Evolutionary conservation across 2,888 invertebrate genomes (phyloP), one percentile per base, ranked within the genome.

Genomic region (Molorchus minor): DNA sequence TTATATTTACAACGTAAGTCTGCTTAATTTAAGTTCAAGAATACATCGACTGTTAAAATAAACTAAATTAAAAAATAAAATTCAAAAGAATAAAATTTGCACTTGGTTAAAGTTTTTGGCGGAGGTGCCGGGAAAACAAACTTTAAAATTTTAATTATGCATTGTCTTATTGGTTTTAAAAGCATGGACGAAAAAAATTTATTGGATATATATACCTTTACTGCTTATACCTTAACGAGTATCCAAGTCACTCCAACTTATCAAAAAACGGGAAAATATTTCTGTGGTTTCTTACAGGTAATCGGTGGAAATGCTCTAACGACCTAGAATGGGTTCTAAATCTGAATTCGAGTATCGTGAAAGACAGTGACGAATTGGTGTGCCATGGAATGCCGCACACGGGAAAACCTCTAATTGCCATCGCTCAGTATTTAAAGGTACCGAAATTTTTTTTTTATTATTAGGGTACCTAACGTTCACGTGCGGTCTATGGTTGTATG

Each of bases 281-380:
- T 35, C 15, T 25, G 4, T 25, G 8, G 8, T 40, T 20, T 45
- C 13, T 66, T 79, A 15, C 68, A 92, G 92, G 85, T 75, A 88
- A 90, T 77, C 82, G 84, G 74, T 87, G 88, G 88, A 87, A 86
- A 78, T 93, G 85, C 72, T 87, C 83, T 69, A 84, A 83, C 3
- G 84, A 86, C 7, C 76, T 88, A 16, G 83, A 85, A 59, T 90
- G 90, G 90, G 79, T 88, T 51, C 82, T 87, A 25, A 82, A 86
- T 75, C 80, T 84, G 56, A 79, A 81, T 12, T 81, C 82, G 58
- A 83, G 75, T 8, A 81, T 83, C 44, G 83, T 88, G 12, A 79
- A 78, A 12, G 90, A 90, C 77, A 83, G 85, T 63, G 80, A 85
- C 43, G 81, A 84, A 44, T 77, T 89, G 33, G 82, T 82, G 12